Evolutionary conservation across 2,113 vertebrate genomes (phyloP), one percentile per base, ranked within the genome.

Genomic region (Cyphomyrus plagiostoma): DNA sequence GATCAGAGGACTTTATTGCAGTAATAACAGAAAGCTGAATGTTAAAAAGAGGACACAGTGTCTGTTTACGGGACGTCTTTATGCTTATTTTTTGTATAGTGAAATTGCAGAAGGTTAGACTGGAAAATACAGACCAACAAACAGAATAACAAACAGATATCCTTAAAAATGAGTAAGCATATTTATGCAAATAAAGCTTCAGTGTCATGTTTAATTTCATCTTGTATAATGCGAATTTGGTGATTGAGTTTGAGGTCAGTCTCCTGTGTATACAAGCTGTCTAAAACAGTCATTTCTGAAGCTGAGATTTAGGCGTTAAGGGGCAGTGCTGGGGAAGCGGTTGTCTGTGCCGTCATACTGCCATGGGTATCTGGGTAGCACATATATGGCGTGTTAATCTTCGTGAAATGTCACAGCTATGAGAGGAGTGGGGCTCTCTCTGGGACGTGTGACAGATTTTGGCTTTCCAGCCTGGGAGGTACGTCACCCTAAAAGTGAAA

Each of bases 161-260:
- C 90, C 19, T 89, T 91, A 91, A 90, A 56, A 42, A 92, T 85
- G 82, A 46, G 90, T 89, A 92, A 91, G 89, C 89, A 46, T 62
- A 62, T 3, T 90, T 56, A 85, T 53, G 48, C 77, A 89, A 91
- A 87, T 80, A 80, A 80, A n/a, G 62, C 74, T 88, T 82, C 45
- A 11, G 19, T 30, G 77, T 86, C 90, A 85, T 77, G 70, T 90
- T 86, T 89, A 58, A 87, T 90, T 90, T 91, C 83, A 53, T 90
- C 66, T 10, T 87, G 42, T 89, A 11, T 35, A 39, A 39, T 2
- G 74, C 15, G 2, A 80, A 42, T 35, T 4, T n/a, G 26, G 50
- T 56, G 49, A 87, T 87, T 87, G 85, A 56, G 49, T 53, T 87
- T 87, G 85, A 87, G 45, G 48, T 35, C 49, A 87, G 15, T 30